phyloP scores from a whole-genome alignment of 2,113 vertebrate species.

The Ptilonorhynchus violaceus region DNA sequence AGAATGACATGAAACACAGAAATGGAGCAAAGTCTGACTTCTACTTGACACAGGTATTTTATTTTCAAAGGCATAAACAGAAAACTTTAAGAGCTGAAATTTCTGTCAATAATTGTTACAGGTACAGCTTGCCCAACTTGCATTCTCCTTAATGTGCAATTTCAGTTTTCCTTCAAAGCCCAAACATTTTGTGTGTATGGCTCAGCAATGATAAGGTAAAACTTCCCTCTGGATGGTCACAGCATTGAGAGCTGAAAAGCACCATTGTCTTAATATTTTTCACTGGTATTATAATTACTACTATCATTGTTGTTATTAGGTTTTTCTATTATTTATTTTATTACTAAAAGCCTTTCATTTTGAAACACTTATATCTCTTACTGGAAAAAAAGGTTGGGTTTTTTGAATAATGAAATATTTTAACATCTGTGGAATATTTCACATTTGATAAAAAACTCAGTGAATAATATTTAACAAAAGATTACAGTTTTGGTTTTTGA shows the following conservation, averaged over 20 bases:
- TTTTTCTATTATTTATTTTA: background rate
- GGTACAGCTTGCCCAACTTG: background rate
- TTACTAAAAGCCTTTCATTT: background rate
- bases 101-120: background rate
- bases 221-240: background rate
- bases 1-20: background rate
- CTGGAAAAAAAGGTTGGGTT: fast-evolving
- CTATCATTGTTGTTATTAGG: background rate
- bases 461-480: background rate
- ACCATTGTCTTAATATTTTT: background rate
- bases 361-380: background rate
- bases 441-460: background rate
- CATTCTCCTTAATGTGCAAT: background rate
- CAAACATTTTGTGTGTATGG: background rate
- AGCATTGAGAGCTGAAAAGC: background rate
- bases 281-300: background rate
- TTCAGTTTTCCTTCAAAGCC: background rate
- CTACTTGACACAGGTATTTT: background rate
- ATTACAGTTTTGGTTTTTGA: fast-evolving
- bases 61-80: background rate
- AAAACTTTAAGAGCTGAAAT: background rate
- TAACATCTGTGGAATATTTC: background rate
- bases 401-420: background rate
- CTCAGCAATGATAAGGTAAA: background rate
- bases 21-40: background rate